Base-by-base conservation (phyloP, 1,140 invertebrate species). In the Intoshia linei region DNA sequence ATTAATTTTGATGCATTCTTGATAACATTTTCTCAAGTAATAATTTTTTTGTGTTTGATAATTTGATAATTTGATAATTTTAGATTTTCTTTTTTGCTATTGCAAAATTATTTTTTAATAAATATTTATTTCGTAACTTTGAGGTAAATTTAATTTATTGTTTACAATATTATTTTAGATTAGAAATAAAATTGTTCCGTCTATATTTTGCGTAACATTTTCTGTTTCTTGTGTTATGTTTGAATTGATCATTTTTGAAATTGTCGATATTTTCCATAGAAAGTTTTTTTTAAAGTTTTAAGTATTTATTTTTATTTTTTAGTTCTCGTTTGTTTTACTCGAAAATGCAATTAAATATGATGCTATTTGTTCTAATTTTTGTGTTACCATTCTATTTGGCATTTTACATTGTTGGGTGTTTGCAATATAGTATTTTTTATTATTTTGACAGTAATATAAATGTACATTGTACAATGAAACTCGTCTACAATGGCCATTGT, bases 201-300 rank as follows among this genome's bases (percentile, higher is more conserved):
- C 93, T 3, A 78, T 93, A 47, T 99, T 98, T 57, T 87, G 83
- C 1, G 66, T 74, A 4, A 95, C 83, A 27, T 87, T 99, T 56
- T 73, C 87, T 4, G 58, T 98, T 3, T 95, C 84, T 13, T 92
- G 87, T 52, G 90, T 79, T 4, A 87, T 99, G 77, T 98, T 95
- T 62, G 87, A 98, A 55, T 63, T 99, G 19, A 93, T 99, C 41
- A 99, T 99, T 54, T 98, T 98, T 65, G 90, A 99, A 65, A 99
- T 99, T 50, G 61, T 92, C 34, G 83, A 73, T 30, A 67, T 90
- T 42, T 58, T 95, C 38, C 75, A 87, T 50, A 64, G 68, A 45
- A 70, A 62, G 70, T 71, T 40, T 40, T 45, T 42, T 32, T 38
- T 44, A 40, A 39, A 15, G 24, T 23, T 37, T 38, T 30, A 36